These are phyloP conservation scores for Calidris pygmaea DNA, from an alignment of 2,113 vertebrate genomes.

Conservation along the genomic window DNA sequence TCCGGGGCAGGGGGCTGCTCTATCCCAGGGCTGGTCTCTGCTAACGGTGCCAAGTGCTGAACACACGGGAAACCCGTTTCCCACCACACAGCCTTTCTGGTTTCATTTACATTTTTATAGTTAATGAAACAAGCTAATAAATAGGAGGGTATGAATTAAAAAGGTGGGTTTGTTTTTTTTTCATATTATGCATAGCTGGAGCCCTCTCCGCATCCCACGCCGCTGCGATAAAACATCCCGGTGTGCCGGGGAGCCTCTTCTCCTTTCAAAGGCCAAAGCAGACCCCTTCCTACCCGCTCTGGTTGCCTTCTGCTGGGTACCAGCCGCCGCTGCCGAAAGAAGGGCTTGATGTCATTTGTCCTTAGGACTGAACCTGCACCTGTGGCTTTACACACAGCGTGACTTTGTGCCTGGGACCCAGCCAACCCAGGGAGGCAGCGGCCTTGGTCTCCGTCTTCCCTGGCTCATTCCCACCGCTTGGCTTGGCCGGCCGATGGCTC, in stretches of 20 bases:
- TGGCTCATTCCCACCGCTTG: not conserved
- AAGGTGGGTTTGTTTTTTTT: not conserved
- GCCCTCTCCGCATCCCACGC: not conserved
- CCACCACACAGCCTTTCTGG: not conserved
- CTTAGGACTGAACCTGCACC: not conserved
- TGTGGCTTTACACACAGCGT: rapidly evolving
- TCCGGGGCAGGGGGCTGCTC: not conserved
- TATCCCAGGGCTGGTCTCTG: not conserved
- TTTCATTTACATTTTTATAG: constrained; percentile 14
- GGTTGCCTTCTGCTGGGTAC: not conserved
- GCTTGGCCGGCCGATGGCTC: not conserved
- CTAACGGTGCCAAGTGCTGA: not conserved
- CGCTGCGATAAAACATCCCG: not conserved
- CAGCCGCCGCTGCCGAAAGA: not conserved
- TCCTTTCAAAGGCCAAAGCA: not conserved
- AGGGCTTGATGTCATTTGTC: not conserved
- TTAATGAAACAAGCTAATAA: constrained; percentile 24
- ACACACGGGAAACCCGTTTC: not conserved
- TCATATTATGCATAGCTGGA: not conserved
- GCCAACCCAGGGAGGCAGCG: not conserved
- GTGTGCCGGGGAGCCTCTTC: not conserved
- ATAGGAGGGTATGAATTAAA: not conserved
- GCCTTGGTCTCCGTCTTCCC: not conserved
- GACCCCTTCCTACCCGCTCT: not conserved
- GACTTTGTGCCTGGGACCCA: not conserved